These are phyloP conservation scores for Corapipo altera DNA, from an alignment of 2,113 vertebrate species.

Conservation along the genomic window DNA sequence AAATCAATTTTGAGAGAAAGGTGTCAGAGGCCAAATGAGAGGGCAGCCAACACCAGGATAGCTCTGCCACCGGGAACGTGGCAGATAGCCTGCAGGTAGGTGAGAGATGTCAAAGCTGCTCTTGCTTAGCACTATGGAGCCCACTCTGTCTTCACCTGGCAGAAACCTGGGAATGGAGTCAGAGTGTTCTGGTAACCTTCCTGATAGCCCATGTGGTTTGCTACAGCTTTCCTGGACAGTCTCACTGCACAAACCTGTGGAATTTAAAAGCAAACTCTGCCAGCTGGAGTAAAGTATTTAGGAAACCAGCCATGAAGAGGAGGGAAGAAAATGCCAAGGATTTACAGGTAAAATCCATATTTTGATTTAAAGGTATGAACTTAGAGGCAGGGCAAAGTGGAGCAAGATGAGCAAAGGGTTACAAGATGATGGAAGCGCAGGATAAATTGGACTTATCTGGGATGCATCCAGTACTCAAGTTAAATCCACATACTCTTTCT, in stretches of 20 bases:
- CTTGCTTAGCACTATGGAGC: rapidly evolving
- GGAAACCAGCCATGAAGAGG: background rate
- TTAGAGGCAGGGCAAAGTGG: background rate
- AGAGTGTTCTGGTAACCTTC: rapidly evolving
- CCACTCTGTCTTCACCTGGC: rapidly evolving
- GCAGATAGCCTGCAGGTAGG: background rate
- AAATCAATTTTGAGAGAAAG: rapidly evolving
- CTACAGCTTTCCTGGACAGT: background rate
- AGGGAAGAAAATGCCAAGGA: background rate
- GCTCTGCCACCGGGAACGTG: rapidly evolving
- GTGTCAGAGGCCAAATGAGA: background rate
- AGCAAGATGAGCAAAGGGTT: background rate
- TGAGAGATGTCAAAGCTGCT: background rate
- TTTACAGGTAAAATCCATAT: background rate
- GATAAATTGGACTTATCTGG: background rate
- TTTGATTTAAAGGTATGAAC: background rate
- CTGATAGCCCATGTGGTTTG: rapidly evolving
- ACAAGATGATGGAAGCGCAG: background rate
- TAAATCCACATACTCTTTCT: background rate
- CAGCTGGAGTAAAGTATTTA: background rate
- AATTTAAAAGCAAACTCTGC: background rate
- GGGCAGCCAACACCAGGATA: background rate
- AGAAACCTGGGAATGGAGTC: background rate
- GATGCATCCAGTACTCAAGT: background rate
- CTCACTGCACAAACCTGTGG: background rate